phyloP scores from a whole-genome alignment of 2,113 vertebrate species.

The Panthera uncia region DNA sequence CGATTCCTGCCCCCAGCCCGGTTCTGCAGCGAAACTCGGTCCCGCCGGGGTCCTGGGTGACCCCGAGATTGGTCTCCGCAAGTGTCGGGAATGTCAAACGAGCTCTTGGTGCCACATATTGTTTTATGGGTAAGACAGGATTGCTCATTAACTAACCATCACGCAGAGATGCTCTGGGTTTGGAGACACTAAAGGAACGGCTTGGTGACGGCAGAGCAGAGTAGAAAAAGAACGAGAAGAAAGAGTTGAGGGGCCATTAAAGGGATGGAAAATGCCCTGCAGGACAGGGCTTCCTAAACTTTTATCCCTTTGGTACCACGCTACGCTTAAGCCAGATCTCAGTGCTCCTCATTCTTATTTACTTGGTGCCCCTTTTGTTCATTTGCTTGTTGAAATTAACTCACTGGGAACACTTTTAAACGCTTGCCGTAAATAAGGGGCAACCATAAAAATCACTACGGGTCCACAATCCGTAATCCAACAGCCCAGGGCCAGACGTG shows the following conservation, averaged over 20 bases:
- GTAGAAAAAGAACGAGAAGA: background rate
- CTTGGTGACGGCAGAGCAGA: rapidly evolving
- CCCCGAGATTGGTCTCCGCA: constrained; percentile 58
- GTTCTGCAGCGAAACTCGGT: constrained; percentile 56
- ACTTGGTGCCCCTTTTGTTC: background rate
- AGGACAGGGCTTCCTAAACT: background rate
- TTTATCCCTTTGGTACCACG: rapidly evolving
- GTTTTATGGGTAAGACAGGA: constrained; percentile 66
- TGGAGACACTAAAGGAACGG: background rate
- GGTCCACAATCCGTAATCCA: background rate
- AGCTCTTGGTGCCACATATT: constrained; percentile 35
- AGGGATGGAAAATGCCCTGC: background rate
- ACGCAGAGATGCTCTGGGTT: background rate
- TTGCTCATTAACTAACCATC: constrained; percentile 71
- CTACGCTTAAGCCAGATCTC: background rate
- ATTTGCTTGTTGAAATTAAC: background rate
- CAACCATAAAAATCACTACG: background rate
- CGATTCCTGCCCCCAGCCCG: rapidly evolving
- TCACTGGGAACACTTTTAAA: background rate
- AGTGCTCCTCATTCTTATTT: background rate
- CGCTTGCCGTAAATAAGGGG: background rate
- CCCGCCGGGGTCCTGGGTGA: constrained; percentile 2
- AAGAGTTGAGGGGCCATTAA: background rate
- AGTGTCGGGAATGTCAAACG: constrained; percentile 59
- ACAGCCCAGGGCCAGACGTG: background rate